These are phyloP conservation scores for Parazoanthus atlanticus DNA, from an alignment of 92 coral and sea anemone species.

Conservation along the genomic window DNA sequence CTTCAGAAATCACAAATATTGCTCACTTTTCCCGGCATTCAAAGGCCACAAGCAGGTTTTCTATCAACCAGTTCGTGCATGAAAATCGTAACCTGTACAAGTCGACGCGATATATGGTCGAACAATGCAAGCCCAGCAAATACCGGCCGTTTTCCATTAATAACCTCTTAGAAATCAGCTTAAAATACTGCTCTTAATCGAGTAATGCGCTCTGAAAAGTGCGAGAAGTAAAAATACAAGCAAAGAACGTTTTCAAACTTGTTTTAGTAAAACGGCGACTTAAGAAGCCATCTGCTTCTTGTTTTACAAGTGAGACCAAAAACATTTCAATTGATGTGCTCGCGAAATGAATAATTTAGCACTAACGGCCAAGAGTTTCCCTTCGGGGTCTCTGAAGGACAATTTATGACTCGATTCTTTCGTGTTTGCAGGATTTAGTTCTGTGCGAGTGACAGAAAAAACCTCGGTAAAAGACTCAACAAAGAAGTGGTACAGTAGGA, in stretches of 20 bases:
- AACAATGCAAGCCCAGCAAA: neutral
- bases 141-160: neutral
- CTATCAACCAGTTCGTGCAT: neutral
- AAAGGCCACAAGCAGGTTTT: slow-evolving; percentile 8
- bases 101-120: neutral
- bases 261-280: neutral
- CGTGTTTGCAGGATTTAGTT: neutral
- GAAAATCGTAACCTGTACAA: neutral
- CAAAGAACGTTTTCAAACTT: neutral
- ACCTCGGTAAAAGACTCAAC: neutral
- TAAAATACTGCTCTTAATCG: neutral
- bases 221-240: neutral
- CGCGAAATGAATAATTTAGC: slow-evolving; percentile 12
- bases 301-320: neutral
- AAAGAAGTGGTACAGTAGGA: neutral
- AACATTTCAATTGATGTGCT: neutral
- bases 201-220: neutral
- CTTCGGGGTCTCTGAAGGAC: neutral
- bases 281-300: neutral
- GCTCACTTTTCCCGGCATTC: neutral
- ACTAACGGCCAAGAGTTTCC: neutral
- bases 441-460: neutral
- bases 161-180: neutral
- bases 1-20: neutral
- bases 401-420: neutral